phyloP scores from a whole-genome alignment of 2,888 invertebrate genomes.

The Tetanocera ferruginea region DNA sequence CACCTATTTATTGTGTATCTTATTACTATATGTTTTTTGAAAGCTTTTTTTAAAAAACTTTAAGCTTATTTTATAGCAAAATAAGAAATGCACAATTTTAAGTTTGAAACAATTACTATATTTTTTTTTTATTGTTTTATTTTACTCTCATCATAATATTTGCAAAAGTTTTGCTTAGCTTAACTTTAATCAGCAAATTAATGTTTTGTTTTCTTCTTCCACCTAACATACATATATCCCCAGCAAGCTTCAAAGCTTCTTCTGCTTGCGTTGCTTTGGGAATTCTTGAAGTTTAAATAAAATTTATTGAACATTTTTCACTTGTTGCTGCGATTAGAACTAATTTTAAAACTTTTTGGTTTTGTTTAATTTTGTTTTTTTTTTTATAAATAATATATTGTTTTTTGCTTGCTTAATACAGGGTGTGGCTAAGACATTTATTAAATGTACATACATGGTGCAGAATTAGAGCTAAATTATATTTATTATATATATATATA shows the following conservation, averaged over 20 bases:
- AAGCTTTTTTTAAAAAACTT: neutral
- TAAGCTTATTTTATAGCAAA: no score
- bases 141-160: conserved; percentile 12
- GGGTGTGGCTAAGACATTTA: conserved; percentile 10
- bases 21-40: no score
- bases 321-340: neutral
- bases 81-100: neutral
- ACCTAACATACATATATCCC: neutral
- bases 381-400: neutral
- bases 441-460: conserved; percentile 1
- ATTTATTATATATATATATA: no score
- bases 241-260: neutral
- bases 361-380: neutral
- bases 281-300: conserved; percentile 3
- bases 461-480: conserved; percentile 1
- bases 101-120: conserved; percentile 37
- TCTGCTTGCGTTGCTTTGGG: neutral
- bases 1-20: no score
- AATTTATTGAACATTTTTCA: neutral
- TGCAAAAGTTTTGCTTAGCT: conserved; percentile 7
- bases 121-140: neutral
- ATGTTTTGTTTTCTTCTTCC: neutral
- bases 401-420: conserved; percentile 4
- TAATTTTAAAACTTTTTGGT: neutral
- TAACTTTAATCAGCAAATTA: neutral